These are phyloP conservation scores for Psilopogon haemacephalus DNA, from an alignment of 2,113 vertebrate genomes.

Conservation along the genomic window DNA sequence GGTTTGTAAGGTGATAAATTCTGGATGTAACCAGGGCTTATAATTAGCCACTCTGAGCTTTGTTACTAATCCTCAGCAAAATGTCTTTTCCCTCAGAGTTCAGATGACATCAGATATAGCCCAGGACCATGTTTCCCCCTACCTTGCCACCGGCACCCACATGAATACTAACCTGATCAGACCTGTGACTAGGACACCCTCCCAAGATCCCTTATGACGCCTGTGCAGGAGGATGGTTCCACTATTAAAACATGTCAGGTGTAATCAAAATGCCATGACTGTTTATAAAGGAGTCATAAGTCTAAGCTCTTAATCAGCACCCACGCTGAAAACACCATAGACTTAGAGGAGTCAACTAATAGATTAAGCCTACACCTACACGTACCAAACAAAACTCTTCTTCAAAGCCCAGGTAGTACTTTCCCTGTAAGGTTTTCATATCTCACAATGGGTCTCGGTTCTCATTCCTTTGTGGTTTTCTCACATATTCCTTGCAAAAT, in stretches of 20 bases:
- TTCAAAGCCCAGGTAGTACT: neutral
- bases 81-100: neutral
- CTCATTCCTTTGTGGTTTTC: neutral
- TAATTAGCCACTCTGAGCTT: neutral
- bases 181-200: neutral
- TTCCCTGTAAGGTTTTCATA: neutral
- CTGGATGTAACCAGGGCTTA: neutral
- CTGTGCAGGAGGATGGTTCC: neutral
- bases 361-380: neutral
- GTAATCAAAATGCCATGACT: neutral
- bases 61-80: neutral
- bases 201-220: neutral
- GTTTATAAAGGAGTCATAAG: neutral
- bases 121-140: neutral
- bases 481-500: neutral
- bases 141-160: neutral
- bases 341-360: neutral
- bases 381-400: neutral
- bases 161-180: rapidly evolving
- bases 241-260: neutral
- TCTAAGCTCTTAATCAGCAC: slow-evolving; percentile 13
- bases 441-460: neutral
- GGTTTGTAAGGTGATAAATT: neutral
- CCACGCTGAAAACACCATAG: neutral
- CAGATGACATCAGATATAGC: neutral